Evolutionary conservation across 2,888 invertebrate genomes (phyloP).

Genomic region (Lepidocyrtinus sp.): DNA sequence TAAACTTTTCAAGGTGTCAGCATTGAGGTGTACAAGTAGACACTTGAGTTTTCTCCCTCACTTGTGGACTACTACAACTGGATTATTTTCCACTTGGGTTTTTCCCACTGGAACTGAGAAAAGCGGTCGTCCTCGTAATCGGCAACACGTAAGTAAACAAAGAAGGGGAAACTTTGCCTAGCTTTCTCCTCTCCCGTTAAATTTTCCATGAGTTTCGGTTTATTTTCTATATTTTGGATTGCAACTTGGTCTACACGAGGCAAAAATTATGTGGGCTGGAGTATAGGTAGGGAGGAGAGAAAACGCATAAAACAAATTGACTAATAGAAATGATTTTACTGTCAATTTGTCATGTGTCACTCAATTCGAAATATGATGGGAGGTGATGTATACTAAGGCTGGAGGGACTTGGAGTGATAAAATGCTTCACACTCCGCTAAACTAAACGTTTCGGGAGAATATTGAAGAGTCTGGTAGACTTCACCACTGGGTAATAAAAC

Average conservation of each 20-base stretch:
- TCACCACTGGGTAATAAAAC: too few species aligned
- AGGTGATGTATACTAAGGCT: too few species aligned
- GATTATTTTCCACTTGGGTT: not conserved
- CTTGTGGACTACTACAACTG: too few species aligned
- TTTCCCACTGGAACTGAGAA: not conserved
- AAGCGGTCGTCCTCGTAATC: not conserved
- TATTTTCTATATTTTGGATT: not conserved
- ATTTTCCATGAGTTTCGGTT: not conserved
- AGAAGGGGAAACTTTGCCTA: slow-evolving; percentile 19
- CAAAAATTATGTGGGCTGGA: too few species aligned
- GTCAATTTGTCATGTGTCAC: slow-evolving; percentile 58
- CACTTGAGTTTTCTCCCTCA: slow-evolving; percentile 5
- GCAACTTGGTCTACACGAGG: too few species aligned
- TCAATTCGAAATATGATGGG: too few species aligned
- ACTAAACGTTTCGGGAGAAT: too few species aligned
- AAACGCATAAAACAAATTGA: slow-evolving; percentile 3
- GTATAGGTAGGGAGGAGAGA: not conserved
- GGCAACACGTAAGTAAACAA: slow-evolving; percentile 5
- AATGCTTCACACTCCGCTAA: too few species aligned
- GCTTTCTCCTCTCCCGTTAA: slow-evolving; percentile 16
- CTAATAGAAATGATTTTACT: slow-evolving; percentile 57
- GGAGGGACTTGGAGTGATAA: too few species aligned
- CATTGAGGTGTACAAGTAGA: not conserved
- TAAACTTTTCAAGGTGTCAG: not conserved
- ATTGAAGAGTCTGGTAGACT: too few species aligned